phyloP scores from a whole-genome alignment of 2,888 invertebrate genomes.

The Drosophila lutescens region DNA sequence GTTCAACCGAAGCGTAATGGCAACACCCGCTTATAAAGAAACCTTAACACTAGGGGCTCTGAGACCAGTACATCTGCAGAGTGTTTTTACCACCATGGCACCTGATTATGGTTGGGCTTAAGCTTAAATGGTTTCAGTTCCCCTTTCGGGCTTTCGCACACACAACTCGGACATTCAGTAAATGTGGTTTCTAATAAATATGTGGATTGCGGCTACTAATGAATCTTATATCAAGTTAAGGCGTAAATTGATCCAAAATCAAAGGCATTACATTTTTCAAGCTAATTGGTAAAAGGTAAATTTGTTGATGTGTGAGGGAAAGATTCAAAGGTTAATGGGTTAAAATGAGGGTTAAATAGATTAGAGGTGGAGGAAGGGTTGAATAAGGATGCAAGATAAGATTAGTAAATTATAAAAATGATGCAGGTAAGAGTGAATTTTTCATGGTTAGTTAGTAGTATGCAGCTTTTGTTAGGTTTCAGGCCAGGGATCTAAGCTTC shows the following conservation, averaged over 20 bases:
- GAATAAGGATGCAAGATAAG: neutral
- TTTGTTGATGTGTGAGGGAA: neutral
- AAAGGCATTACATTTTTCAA: slow-evolving; percentile 21
- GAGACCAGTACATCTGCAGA: slow-evolving; percentile 29
- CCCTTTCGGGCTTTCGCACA: slow-evolving; percentile 25
- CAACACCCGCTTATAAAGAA: slow-evolving; percentile 19
- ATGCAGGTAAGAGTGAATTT: neutral
- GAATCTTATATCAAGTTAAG: slow-evolving; percentile 20
- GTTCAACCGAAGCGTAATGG: slow-evolving; percentile 17
- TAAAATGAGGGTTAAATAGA: neutral
- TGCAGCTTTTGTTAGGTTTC: neutral
- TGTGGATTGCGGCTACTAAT: slow-evolving; percentile 7
- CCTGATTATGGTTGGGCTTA: slow-evolving; percentile 23
- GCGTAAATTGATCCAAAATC: slow-evolving; percentile 21
- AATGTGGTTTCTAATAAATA: slow-evolving; percentile 40
- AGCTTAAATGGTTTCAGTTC: slow-evolving; percentile 4
- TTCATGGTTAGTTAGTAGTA: slow-evolving; percentile 23
- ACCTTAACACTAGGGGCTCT: slow-evolving; percentile 25
- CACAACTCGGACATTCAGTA: slow-evolving; percentile 67
- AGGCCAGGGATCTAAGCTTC: slow-evolving; percentile 3
- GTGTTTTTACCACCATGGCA: slow-evolving; percentile 16
- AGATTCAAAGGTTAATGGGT: neutral
- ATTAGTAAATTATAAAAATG: neutral
- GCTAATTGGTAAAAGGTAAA: neutral
- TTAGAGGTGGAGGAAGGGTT: neutral